Evolutionary conservation across 2,113 vertebrate species (phyloP), one percentile per base, ranked within the genome.

Genomic region (Cynoglossus semilaevis): DNA sequence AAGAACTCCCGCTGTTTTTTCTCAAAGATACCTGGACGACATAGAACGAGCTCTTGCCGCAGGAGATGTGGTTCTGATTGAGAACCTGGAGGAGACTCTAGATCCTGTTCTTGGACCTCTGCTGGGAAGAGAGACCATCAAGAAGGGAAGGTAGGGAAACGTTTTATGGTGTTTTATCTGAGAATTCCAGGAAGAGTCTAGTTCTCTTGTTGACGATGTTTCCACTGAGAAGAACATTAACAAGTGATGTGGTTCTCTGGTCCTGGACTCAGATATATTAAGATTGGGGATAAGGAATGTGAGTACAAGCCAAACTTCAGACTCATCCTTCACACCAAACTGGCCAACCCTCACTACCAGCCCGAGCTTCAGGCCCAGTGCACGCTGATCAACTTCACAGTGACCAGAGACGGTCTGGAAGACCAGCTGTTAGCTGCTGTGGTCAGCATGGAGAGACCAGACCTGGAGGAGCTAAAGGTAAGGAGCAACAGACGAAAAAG

Each of bases 311-410:
- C 93, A 3, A 67, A 66, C 12, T 98, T 99, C 89, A 92, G 87
- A 0, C 93, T 99, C 47, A 94, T 99, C 72, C 93, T 99, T 18
- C 96, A 98, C 84, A 97, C 95, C 5, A 98, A 97, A 82, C 85
- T 98, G 38, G 94, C 94, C 22, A 98, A 90, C 77, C 96, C 96
- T 8, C 96, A 98, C 75, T 98, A 98, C 83, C 96, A 92, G 55
- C 96, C 97, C 0, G 96, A 99, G 87, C 89, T 98, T 72, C 97
- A 99, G 81, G 97, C 96, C 1, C 97, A 98, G 87, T 94, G 95
- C 83, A 98, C 96, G 9, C 89, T 98, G 68, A 94, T 98, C 58
- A 93, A 98, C 78, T 99, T 99, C 87, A 96, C 92, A 0, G 95
- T 98, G 77, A 98, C 94, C 1, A 88, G 91, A 4, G 91, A 93